Conservation (phyloP, 2,888 invertebrate species). For the Amphiduros pacificus region DNA sequence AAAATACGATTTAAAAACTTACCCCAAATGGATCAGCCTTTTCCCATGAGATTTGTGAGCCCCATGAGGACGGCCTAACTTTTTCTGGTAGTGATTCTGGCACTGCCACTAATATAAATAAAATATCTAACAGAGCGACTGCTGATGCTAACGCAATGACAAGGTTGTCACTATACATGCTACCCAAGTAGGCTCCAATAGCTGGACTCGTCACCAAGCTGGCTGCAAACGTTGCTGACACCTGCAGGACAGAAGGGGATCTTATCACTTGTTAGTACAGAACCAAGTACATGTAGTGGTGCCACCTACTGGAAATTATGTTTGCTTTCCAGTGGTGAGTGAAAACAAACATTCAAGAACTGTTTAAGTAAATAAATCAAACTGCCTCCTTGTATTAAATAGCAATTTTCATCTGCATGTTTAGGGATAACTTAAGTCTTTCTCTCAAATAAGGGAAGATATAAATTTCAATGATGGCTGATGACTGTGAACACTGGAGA, state of each 20-base stretch:
- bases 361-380: no score
- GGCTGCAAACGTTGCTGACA: conserved; percentile 98
- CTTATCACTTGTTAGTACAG: not conserved
- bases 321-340: not conserved
- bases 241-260: conserved; percentile 51
- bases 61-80: conserved; percentile 68
- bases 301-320: no score
- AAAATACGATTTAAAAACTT: conserved; percentile 55
- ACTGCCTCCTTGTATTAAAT: no score
- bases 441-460: no score
- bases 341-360: not conserved
- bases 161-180: conserved; percentile 77
- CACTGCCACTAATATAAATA: conserved; percentile 96
- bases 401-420: no score
- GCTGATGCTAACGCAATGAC: conserved; percentile 93
- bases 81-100: conserved; percentile 98
- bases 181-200: conserved; percentile 72
- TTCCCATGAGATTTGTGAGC: conserved; percentile 74
- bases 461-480: no score
- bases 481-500: no score
- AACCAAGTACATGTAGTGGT: not conserved
- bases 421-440: no score
- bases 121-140: conserved; percentile 92
- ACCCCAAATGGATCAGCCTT: conserved; percentile 95
- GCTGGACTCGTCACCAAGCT: conserved; percentile 99